Evolutionary conservation across 2,113 vertebrate genomes (phyloP), one percentile per base, ranked within the genome.

Genomic region (Platichthys flesus): DNA sequence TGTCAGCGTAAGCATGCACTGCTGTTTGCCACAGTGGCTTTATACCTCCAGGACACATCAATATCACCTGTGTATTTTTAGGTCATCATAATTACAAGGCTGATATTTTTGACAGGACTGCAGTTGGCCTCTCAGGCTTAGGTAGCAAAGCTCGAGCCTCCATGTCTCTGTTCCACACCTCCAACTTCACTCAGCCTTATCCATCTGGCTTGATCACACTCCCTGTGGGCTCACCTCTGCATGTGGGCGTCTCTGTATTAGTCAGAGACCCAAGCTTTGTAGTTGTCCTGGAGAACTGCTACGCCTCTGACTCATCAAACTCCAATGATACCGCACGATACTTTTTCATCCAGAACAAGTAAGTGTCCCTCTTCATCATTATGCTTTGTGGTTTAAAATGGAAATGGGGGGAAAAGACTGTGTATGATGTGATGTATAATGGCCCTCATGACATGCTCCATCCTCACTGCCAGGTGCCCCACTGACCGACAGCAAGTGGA

Each of bases 201-300:
- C 60, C 87, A 2, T 12, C 67, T 0, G 89, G 87, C 12, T 9
- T 0, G 3, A 77, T 91, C 37, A 42, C 0, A 15, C 76, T 93
- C 52, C 84, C 88, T 0, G 31, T 93, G 24, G 91, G 90, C 35
- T 82, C 86, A 1, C 67, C 86, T 1, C 47, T 93, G 13, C 75
- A 90, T 0, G 89, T 94, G 62, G 86, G 86, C 0, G 64, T 92
- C 40, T 77, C 65, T 35, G 83, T 90, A 45, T 42, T 75, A 0
- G 64, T 72, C 9, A 71, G 18, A 5, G 83, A 89, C 0, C 37
- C 40, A 4, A 47, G 20, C 26, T 90, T 94, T 72, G 87, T 55
- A 5, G 35, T 88, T 9, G 84, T 92, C 72, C 65, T 94, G 67
- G 90, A 91, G 35, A 61, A 91, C 80, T 94, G 93, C 84, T 91